Evolutionary conservation across 2,113 vertebrate genomes (phyloP).

Genomic region (Lichenostomus cassidix): DNA sequence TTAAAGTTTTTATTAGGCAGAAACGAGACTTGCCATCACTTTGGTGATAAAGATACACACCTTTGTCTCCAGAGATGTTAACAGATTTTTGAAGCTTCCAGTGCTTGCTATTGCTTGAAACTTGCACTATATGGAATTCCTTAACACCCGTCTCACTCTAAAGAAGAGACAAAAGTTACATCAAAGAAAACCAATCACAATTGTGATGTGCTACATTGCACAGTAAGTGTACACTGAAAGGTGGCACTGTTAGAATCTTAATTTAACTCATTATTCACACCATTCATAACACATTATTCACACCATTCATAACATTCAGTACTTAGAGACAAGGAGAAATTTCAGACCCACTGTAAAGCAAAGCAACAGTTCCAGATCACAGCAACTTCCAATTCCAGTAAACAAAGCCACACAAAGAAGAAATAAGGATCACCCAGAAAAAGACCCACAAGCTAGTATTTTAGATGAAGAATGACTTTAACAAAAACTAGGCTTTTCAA

Average conservation of each 20-base stretch:
- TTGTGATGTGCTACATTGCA: not conserved
- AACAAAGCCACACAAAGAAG: not conserved
- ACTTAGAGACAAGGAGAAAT: not conserved
- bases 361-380: not conserved
- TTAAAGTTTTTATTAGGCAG: not conserved
- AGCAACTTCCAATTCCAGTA: not conserved
- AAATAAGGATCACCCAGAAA: not conserved
- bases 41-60: conserved; percentile 61
- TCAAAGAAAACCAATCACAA: not conserved
- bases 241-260: not conserved
- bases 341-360: not conserved
- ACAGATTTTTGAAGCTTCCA: conserved; percentile 92
- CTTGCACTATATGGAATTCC: conserved; percentile 94
- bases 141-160: conserved; percentile 93
- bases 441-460: not conserved
- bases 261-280: not conserved
- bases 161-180: not conserved
- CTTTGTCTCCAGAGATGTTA: conserved; percentile 89
- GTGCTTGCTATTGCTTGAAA: conserved; percentile 91
- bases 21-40: not conserved
- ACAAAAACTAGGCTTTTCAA: not conserved
- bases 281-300: not conserved
- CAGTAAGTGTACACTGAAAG: not conserved
- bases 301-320: too few relatives aligned
- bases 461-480: not conserved